Evolutionary conservation across 2,113 vertebrate genomes (phyloP), one percentile per base, ranked within the genome.

Genomic region (Meleagris gallopavo): DNA sequence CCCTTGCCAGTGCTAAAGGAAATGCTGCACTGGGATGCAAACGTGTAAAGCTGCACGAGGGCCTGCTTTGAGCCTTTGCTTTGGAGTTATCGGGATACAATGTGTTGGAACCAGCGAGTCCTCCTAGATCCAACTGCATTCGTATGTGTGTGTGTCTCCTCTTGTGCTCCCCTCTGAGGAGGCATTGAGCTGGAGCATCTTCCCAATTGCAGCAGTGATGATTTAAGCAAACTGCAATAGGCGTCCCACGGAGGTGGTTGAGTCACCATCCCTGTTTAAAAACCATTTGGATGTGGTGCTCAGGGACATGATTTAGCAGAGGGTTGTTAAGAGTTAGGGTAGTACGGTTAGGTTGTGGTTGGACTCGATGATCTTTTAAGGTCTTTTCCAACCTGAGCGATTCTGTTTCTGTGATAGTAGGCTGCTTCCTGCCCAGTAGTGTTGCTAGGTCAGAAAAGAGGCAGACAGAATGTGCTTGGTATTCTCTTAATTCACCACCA

Each of bases 71-170:
- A 41, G 76, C 32, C 3, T 40, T 40, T 55, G 4, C 3, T 10
- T 21, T 2, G 57, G 69, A 38, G 29, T 30, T 13, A 24, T 50
- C 5, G 15, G 38, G 88, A 14, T 27, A 3, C 24, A 10, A 17
- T 0, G 9, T 18, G 36, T 27, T 54, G 60, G n/a, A 14, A 0
- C 18, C 10, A 0, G 1, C 6, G n/a, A 30, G 22, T 27, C 45
- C 30, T 50, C 6, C 25, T 38, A 34, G 25, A 1, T 14, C 48
- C 1, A 0, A 9, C 0, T 0, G 2, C 9, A 0, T 22, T 36
- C 4, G 2, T 0, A 2, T 2, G 17, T 19, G 12, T 13, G 66
- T 61, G 58, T 25, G 2, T 48, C 3, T 27, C 34, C 29, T 34
- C 15, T 10, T 45, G 45, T 22, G 54, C 48, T 60, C 41, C 46